Evolutionary conservation across 1,140 invertebrate genomes (phyloP), one percentile per base, ranked within the genome.

Genomic region (Goniozus legneri): DNA sequence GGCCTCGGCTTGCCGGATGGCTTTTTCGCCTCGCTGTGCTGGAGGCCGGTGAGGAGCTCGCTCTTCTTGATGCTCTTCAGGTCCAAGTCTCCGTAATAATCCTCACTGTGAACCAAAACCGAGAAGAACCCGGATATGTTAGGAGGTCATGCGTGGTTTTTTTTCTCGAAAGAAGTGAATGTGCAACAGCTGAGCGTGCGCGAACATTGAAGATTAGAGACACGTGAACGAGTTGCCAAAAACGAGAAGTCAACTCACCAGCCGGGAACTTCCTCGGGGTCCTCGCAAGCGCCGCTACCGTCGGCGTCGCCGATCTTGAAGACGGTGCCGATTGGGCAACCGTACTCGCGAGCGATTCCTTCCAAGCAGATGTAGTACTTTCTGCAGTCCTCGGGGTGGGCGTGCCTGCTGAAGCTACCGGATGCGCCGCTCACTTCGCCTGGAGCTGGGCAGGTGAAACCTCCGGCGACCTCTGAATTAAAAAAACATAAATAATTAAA

Each of bases 341-440:
- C 92, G 72, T 96, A 96, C 73, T 95, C 92, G 58, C 93, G 82
- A 47, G 92, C 87, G 40, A 85, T 86, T 50, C 89, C 88, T 69
- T 94, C 91, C 35, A 95, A 73, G 69, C 92, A 95, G 76, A 93
- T 91, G 81, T 92, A 96, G 77, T 95, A 96, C 71, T 95, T 94
- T 60, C 92, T 84, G 82, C 92, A 95, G 72, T 95, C 92, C 47
- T 94, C 91, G 37, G 92, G 92, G 76, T 96, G 92, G 49, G 92
- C 90, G 76, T 95, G 92, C 71, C 92, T 85, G 42, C 91, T 92
- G 85, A 95, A 96, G 36, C 90, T 89, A 50, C 92, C 92, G 36
- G 76, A 74, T 52, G 87, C 81, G 56, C 85, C 87, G 54, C 84
- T 82, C 20, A 88, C 79, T 78, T 91, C 88, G 65, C 86, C 84